These are phyloP conservation scores for Schizaphis graminum DNA, from an alignment of 2,888 invertebrate genomes.

Conservation along the genomic window DNA sequence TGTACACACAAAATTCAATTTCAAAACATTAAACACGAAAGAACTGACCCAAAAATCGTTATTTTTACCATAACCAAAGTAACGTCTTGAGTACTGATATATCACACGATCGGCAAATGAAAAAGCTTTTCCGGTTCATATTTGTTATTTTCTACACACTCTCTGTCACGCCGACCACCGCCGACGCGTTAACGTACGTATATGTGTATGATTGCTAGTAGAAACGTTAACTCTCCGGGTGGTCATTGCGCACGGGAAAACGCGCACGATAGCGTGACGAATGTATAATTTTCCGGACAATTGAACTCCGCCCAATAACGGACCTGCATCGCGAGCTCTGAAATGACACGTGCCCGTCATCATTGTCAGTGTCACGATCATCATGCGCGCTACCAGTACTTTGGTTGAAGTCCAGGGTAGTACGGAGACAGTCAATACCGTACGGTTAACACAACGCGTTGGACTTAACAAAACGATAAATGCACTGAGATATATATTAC, in stretches of 20 bases:
- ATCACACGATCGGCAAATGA: background rate
- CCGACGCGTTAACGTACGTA: background rate
- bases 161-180: background rate
- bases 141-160: background rate
- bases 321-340: background rate
- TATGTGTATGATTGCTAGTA: background rate
- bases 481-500: background rate
- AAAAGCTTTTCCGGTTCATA: background rate
- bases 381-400: background rate
- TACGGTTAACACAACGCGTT: background rate
- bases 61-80: background rate
- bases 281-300: slow-evolving; percentile 64
- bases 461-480: background rate
- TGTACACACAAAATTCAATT: background rate
- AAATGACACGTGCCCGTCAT: slow-evolving; percentile 27
- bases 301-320: slow-evolving; percentile 53
- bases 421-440: background rate
- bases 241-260: slow-evolving; percentile 60
- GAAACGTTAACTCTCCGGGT: slow-evolving; percentile 48
- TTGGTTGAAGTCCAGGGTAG: background rate
- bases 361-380: background rate
- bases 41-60: background rate
- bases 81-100: background rate
- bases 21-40: background rate
- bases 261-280: slow-evolving; percentile 60